Percentiles rank a stretch among this genome's conserved stretches.
Conservation (phyloP, 2,888 invertebrate genomes). For the Erannis defoliaria region DNA sequence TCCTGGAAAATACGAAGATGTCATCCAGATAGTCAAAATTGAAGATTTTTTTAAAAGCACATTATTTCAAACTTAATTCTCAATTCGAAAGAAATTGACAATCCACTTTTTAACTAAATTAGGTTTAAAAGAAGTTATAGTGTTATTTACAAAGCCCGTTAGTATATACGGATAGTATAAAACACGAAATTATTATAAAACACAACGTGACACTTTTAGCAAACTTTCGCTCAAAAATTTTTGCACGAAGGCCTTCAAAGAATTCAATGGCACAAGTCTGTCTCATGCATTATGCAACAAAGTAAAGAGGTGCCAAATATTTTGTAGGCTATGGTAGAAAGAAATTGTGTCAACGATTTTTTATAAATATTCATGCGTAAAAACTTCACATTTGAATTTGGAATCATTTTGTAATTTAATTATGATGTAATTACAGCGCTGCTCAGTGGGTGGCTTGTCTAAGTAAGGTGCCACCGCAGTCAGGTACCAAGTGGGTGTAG, state of each 20-base stretch:
- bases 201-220: slow-evolving; percentile 6
- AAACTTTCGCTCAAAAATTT: slow-evolving; percentile 42
- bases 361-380: slow-evolving; percentile 17
- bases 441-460: no score
- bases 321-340: slow-evolving; percentile 40
- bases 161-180: no score
- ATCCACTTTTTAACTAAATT: no score
- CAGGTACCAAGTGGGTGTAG: no score
- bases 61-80: no score
- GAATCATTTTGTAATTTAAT: neutral
- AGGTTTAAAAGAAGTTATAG: no score
- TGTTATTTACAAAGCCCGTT: no score
- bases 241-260: slow-evolving; percentile 34
- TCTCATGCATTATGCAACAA: slow-evolving; percentile 53
- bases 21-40: no score
- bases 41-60: no score
- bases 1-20: no score
- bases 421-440: neutral
- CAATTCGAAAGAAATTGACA: no score
- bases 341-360: slow-evolving; percentile 43
- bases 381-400: neutral
- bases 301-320: slow-evolving; percentile 46
- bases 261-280: slow-evolving; percentile 35
- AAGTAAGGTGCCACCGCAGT: no score
- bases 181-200: neutral